These are phyloP conservation scores for Enteromius paludinosus DNA, from an alignment of 2,797 vertebrate genomes.

Conservation along the genomic window DNA sequence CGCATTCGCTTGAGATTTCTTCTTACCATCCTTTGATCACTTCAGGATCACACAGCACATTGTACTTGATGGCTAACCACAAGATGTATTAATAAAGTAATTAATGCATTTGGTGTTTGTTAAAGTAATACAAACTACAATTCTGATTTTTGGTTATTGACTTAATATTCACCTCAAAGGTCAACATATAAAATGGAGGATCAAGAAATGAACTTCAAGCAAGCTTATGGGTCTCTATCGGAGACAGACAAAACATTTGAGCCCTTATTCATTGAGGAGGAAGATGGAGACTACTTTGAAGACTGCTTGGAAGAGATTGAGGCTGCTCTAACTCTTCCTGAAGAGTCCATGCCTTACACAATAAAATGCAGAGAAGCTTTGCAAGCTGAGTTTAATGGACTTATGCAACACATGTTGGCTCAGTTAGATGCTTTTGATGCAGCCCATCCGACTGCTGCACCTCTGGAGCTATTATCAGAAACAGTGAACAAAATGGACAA, in stretches of 20 bases:
- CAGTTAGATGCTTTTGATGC: conserved; percentile 58
- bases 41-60: conserved; percentile 7
- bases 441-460: conserved; percentile 50
- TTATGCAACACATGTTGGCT: conserved; percentile 61
- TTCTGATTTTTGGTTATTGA: background rate
- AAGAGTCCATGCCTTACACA: conserved; percentile 48
- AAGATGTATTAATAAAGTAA: background rate
- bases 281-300: conserved; percentile 61
- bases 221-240: conserved; percentile 44
- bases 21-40: conserved; percentile 26
- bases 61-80: conserved; percentile 13
- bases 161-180: background rate
- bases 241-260: conserved; percentile 47
- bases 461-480: conserved; percentile 44
- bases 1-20: conserved; percentile 46
- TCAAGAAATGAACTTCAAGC: conserved; percentile 52
- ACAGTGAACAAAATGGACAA: conserved; percentile 22
- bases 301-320: conserved; percentile 57
- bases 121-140: background rate
- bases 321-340: conserved; percentile 49
- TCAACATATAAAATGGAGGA: conserved; percentile 67
- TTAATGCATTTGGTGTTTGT: background rate
- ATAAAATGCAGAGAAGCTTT: conserved; percentile 50
- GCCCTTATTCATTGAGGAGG: conserved; percentile 74
- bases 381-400: conserved; percentile 58